Base-by-base conservation (phyloP, 2,888 invertebrate species). In the Scaptomyza polygonia region DNA sequence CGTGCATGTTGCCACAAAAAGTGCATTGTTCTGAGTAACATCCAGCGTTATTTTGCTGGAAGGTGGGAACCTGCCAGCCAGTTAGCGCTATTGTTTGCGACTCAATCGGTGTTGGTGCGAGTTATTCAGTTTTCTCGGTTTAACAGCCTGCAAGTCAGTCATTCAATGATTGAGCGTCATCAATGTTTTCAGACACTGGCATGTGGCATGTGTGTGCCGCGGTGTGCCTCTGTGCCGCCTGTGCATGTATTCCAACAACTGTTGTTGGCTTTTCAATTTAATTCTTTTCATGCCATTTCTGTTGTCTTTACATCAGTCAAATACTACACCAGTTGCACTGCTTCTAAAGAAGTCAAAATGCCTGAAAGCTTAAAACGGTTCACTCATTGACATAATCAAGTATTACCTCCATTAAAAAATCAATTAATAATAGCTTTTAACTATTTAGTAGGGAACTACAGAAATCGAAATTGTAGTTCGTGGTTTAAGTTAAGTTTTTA, bases 91-190 rank as follows among this genome's bases (percentile, higher is more conserved):
- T 82, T 82, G 82, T 82, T 72, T 70, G 32, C 51, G 54, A 58
- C 72, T 86, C 77, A 82, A 81, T 80, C 85, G 81, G 72, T 47
- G 61, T 59, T 58, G 79, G 51, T 72, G 72, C 49, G 57, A 75
- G 66, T 69, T 63, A 79, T 79, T 52, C 62, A 67, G 66, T 65
- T 74, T 69, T 74, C 71, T 66, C 72, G 53, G 68, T 66, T 65
- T 77, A 74, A 73, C 83, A 44, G 83, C 63, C 77, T 84, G 85
- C 87, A 81, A 87, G 80, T 82, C 86, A 78, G 64, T 79, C 86
- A 83, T 70, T 67, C 74, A 51, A 30, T 63, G 73, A 78, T 78
- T 78, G 59, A 63, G 63, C 52, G 53, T 42, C 78, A 62, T 77
- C 78, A 72, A 63, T 64, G 68, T 76, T 74, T 70, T 75, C 65